These are phyloP conservation scores for Adoxophyes honmai DNA, from an alignment of 1,140 invertebrate species.

Conservation along the genomic window DNA sequence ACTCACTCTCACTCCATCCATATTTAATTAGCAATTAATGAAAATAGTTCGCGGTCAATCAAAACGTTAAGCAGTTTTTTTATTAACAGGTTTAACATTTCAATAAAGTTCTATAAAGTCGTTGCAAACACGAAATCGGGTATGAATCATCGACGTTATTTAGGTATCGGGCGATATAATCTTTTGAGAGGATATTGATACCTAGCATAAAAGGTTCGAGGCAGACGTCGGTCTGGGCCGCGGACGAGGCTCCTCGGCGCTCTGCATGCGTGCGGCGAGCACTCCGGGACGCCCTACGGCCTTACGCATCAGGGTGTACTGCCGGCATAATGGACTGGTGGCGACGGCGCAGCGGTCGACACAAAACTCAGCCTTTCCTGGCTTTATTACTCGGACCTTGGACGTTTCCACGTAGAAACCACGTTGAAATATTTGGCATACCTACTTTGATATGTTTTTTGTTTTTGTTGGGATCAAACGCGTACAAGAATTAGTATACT, in stretches of 20 bases:
- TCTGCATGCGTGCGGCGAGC: conserved; percentile 46
- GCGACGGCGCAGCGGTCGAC: conserved; percentile 56
- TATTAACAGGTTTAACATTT: no score
- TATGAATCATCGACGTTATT: conserved; percentile 3
- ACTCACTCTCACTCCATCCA: no score
- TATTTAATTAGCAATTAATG: no score
- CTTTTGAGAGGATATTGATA: conserved; percentile 24
- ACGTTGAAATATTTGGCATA: no score
- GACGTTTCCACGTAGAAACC: no score
- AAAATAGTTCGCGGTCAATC: no score
- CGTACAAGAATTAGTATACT: no score
- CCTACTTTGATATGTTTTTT: no score
- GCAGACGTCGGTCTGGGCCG: conserved; percentile 33
- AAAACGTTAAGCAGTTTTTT: no score
- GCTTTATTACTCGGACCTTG: no score
- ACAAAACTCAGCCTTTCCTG: conserved; percentile 22
- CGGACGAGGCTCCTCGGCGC: conserved; percentile 45
- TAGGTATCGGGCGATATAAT: conserved; percentile 7
- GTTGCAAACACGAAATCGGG: background rate
- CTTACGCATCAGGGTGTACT: conserved; percentile 46
- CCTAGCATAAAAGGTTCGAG: conserved; percentile 7
- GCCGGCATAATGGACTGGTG: conserved; percentile 44
- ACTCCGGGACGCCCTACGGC: conserved; percentile 57
- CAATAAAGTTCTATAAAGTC: no score
- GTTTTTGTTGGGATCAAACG: no score